Conservation (phyloP, 2,888 invertebrate species). For the Euspilapteryx auroguttella region DNA sequence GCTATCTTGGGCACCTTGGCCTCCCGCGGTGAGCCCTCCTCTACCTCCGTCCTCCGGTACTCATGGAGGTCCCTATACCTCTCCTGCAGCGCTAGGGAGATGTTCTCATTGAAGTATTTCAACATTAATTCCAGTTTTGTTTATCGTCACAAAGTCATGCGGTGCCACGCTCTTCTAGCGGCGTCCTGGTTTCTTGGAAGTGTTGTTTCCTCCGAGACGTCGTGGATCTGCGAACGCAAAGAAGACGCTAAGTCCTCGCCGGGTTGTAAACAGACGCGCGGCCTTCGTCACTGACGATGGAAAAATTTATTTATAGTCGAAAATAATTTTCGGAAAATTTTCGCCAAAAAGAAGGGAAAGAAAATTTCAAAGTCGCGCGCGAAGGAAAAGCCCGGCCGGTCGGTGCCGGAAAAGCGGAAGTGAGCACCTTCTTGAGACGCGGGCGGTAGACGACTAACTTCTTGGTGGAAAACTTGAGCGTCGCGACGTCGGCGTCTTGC, state of each 20-base stretch:
- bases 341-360: no score
- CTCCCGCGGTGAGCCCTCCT: conserved; percentile 53
- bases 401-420: conserved; percentile 40
- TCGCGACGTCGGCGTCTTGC: conserved; percentile 59
- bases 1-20: conserved; percentile 55
- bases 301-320: no score
- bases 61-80: conserved; percentile 61
- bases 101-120: conserved; percentile 60
- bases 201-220: conserved; percentile 15
- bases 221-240: conserved; percentile 27
- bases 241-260: conserved; percentile 1
- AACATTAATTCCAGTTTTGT: conserved; percentile 58
- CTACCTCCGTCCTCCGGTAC: conserved; percentile 53
- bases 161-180: conserved; percentile 18
- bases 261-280: conserved; percentile 4
- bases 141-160: conserved; percentile 48
- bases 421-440: conserved; percentile 57
- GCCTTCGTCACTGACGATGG: conserved; percentile 2
- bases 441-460: conserved; percentile 62
- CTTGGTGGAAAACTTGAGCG: conserved; percentile 61
- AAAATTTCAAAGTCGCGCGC: conserved; percentile 5
- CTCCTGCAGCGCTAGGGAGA: conserved; percentile 61
- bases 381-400: conserved; percentile 11
- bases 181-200: conserved; percentile 11
- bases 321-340: no score